Evolutionary conservation across 2,797 vertebrate genomes (phyloP).

Genomic region (Tragelaphus oryx): DNA sequence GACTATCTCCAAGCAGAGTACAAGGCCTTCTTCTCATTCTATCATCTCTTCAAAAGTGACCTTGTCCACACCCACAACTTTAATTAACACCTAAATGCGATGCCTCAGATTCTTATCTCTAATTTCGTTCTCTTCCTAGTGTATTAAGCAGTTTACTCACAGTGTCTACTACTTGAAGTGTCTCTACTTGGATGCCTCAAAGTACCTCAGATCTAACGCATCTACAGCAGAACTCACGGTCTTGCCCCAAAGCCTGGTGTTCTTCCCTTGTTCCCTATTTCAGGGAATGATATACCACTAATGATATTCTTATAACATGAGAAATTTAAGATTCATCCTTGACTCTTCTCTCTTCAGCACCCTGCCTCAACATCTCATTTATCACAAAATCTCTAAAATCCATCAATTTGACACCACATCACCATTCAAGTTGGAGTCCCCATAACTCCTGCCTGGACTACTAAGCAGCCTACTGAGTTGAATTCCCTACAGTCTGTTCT

Average conservation of each 20-base stretch:
- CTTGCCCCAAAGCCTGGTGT: not conserved
- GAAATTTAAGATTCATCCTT: not conserved
- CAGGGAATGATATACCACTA: not conserved
- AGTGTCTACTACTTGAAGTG: not conserved
- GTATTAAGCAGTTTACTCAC: not conserved
- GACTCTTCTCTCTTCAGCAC: not conserved
- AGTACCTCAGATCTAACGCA: not conserved
- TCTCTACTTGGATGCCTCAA: not conserved
- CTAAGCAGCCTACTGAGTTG: not conserved
- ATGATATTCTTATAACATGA: not conserved
- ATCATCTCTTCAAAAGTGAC: not conserved
- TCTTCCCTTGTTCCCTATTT: not conserved
- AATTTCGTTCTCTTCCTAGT: not conserved
- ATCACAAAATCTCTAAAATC: not conserved
- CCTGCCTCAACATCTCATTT: not conserved
- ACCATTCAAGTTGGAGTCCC: not conserved
- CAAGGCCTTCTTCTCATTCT: not conserved
- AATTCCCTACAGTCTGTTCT: not conserved
- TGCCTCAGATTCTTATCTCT: conserved; percentile 30
- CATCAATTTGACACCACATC: not conserved
- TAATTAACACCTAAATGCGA: conserved; percentile 15
- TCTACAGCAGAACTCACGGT: not conserved
- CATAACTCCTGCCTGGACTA: not conserved
- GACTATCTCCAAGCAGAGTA: conserved; percentile 1
- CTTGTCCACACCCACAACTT: conserved; percentile 19